Evolutionary conservation across 2,113 vertebrate species (phyloP).

Genomic region (Montifringilla adamsi): DNA sequence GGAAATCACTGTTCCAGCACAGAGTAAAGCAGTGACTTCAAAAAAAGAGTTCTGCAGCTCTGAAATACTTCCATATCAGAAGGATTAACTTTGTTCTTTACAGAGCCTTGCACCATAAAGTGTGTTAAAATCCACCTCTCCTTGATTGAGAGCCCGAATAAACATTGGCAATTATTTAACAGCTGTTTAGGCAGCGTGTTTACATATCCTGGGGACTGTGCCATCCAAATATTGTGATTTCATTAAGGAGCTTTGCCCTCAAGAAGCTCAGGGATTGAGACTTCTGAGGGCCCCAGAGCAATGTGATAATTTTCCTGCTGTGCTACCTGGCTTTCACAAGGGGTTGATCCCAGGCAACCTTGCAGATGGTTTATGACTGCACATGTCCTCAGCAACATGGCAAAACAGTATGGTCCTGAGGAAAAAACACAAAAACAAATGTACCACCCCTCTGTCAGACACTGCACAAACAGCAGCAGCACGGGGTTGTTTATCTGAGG

Average conservation of each 20-base stretch:
- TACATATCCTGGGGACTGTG: conserved; percentile 20
- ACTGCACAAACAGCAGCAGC: background rate
- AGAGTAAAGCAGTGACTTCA: background rate
- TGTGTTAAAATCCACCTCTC: conserved; percentile 10
- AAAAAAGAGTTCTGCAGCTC: background rate
- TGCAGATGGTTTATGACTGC: background rate
- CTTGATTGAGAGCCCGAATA: conserved; percentile 12
- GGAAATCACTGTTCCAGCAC: background rate
- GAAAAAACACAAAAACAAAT: background rate
- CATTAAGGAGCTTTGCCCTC: conserved; percentile 45
- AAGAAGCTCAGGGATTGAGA: background rate
- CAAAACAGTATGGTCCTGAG: background rate
- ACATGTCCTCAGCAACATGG: background rate
- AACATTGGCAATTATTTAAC: conserved; percentile 54
- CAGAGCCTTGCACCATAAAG: background rate
- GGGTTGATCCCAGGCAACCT: background rate
- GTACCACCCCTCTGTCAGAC: background rate
- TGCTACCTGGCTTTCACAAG: background rate
- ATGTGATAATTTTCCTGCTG: background rate
- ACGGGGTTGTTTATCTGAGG: background rate
- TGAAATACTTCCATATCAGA: background rate
- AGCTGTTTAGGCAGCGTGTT: conserved; percentile 50
- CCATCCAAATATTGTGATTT: conserved; percentile 54
- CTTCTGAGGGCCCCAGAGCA: background rate
- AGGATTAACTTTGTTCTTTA: conserved; percentile 6